Evolutionary conservation across 2,113 vertebrate genomes (phyloP), one percentile per base, ranked within the genome.

Genomic region (Alces alces): DNA sequence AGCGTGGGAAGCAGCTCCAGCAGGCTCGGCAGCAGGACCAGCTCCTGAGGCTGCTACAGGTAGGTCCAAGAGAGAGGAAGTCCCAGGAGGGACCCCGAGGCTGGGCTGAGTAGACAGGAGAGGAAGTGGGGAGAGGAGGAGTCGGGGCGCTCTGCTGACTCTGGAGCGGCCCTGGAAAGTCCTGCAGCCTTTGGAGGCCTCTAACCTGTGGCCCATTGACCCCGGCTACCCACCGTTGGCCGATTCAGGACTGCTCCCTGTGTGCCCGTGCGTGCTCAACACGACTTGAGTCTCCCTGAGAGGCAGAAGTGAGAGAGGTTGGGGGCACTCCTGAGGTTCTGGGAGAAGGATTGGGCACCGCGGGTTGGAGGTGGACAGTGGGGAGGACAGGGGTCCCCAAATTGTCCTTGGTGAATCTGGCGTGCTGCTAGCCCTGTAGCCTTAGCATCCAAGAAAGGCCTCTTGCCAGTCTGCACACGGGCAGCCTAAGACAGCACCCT

Each of bases 1-100:
- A 99, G 60, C 96, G 97, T 96, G 99, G 99, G 82, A 99, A 99
- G 95, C 99, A 99, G 89, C 98, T 99, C 96, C 98, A 98, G 91
- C 99, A 99, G 98, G 99, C 99, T 2, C 99, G 99, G 16, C 99
- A 99, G 97, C 99, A 99, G 98, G 99, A 99, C 87, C 99, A 99
- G 97, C 99, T 99, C 89, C 99, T 99, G 99, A 99, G 99, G 97
- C 97, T 99, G 64, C 98, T 99, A 70, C 99, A 99, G 99, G 99
- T 99, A 43, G 55, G 97, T 61, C 16, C 21, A 57, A 15, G 52
- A 43, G 64, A 19, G 14, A 39, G 2, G 8, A 3, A 58, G 61
- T 33, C 36, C 4, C 47, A 47, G 64, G 90, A 70, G 12, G 61
- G 47, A 95, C n/a, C 15, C 50, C 0, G 3, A 52, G 54, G 47